phyloP scores from a whole-genome alignment of 2,113 vertebrate species.

The Cervus canadensis region DNA sequence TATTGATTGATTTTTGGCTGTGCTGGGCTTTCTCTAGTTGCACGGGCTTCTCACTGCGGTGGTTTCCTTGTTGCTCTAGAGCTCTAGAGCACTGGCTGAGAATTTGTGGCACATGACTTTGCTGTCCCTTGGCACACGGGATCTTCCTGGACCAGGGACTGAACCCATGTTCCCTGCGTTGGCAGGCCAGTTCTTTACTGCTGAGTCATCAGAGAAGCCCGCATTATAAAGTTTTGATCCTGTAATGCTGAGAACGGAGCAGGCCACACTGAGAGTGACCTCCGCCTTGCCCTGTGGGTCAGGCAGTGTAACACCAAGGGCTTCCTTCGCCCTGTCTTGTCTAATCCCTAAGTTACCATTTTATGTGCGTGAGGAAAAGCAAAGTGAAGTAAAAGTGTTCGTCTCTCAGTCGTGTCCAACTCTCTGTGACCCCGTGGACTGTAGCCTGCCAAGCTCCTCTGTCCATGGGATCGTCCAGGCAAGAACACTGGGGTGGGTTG shows the following conservation, averaged over 20 bases:
- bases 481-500: neutral
- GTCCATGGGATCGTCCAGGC: neutral
- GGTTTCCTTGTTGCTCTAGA: neutral
- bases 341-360: neutral
- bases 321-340: neutral
- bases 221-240: neutral
- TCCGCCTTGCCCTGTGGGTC: neutral
- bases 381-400: neutral
- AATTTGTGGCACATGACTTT: neutral
- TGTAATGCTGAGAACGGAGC: neutral
- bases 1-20: neutral
- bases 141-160: neutral
- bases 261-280: neutral
- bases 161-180: neutral
- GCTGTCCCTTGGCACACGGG: neutral
- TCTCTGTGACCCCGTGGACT: neutral
- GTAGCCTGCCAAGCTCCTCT: neutral
- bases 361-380: neutral
- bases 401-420: neutral
- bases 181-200: neutral
- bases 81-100: neutral
- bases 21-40: neutral
- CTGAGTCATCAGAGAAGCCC: neutral
- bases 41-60: neutral
- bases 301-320: neutral